These are phyloP conservation scores for Terebella lapidaria DNA, from an alignment of 2,888 invertebrate genomes.

Conservation along the genomic window DNA sequence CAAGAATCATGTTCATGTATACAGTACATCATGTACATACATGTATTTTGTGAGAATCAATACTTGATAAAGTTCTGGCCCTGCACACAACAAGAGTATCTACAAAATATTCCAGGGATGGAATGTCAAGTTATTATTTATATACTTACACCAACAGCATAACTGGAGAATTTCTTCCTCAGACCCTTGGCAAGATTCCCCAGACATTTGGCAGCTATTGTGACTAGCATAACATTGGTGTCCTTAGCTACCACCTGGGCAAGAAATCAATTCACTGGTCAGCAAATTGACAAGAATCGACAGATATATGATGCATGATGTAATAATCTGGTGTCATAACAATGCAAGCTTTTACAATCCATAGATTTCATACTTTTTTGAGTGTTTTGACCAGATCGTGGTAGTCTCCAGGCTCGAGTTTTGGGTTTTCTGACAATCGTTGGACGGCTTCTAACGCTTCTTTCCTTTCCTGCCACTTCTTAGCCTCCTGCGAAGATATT, in stretches of 20 bases:
- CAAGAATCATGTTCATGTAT: no score
- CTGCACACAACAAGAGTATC: no score
- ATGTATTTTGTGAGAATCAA: no score
- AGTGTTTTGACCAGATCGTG: conserved; percentile 80
- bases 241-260: conserved; percentile 83
- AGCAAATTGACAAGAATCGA: not conserved
- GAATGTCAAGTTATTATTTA: no score
- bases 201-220: conserved; percentile 77
- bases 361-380: no score
- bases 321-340: no score
- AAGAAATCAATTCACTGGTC: conserved; percentile 17
- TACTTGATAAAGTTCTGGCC: no score
- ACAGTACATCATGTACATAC: no score
- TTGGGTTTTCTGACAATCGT: conserved; percentile 70
- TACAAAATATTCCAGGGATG: no score
- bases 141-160: conserved; percentile 59
- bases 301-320: not conserved
- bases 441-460: conserved; percentile 83
- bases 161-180: conserved; percentile 79
- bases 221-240: conserved; percentile 87
- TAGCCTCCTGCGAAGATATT: conserved; percentile 64
- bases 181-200: conserved; percentile 78
- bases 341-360: no score
- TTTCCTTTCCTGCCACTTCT: conserved; percentile 95
- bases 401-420: conserved; percentile 87